Conservation (phyloP, 2,797 vertebrate genomes). For the Hippopotamyrus pictus region DNA sequence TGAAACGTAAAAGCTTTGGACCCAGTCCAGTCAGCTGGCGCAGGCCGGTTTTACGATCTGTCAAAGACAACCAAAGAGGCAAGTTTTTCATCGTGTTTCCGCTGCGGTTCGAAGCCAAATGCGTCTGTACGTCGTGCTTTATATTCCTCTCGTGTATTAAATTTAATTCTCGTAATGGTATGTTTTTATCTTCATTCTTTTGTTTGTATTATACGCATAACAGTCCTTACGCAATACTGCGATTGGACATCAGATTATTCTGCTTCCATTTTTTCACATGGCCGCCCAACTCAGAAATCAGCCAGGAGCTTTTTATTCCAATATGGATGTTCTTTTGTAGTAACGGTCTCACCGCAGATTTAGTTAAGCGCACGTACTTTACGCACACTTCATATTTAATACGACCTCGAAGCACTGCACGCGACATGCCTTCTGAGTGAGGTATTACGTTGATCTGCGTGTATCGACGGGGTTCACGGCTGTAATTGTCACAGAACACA, state of each 20-base stretch:
- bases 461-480: background rate
- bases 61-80: constrained; percentile 43
- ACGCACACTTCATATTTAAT: background rate
- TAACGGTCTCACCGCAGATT: background rate
- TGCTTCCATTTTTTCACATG: background rate
- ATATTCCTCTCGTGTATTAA: constrained; percentile 29
- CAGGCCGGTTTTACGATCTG: background rate
- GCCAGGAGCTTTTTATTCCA: background rate
- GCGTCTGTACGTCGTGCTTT: constrained; percentile 30
- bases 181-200: background rate
- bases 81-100: constrained; percentile 31
- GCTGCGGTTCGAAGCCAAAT: constrained; percentile 30
- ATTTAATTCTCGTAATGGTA: constrained; percentile 21
- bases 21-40: background rate
- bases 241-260: background rate
- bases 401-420: background rate
- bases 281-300: background rate
- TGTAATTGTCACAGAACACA: background rate
- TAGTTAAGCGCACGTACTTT: background rate
- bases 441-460: background rate
- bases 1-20: background rate
- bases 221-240: too few species aligned
- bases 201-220: background rate
- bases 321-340: background rate
- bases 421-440: background rate